Base-by-base conservation (phyloP, 2,888 invertebrate genomes). In the Proisotoma minuta region DNA sequence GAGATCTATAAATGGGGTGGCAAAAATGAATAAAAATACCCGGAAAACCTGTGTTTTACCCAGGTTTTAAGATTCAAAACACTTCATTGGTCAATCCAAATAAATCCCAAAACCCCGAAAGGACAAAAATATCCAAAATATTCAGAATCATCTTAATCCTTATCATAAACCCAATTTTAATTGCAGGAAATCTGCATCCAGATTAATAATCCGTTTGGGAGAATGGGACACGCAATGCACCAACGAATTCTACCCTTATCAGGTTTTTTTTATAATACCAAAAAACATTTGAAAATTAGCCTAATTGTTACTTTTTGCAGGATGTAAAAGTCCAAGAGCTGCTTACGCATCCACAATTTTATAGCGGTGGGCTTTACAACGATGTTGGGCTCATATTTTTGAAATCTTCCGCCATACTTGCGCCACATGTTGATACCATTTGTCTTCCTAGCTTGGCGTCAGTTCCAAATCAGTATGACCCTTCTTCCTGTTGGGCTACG, bases 181-280 rank as follows among this genome's bases (percentile, higher is more conserved):
- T 8, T 24, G 26, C 50, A 68, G 73, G 48, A 70, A 71, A 62
- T 63, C 67, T 26, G 66, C 71, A 43, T 76, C 43, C 0, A 74
- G 75, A 0, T 75, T 88, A 53, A 81, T 80, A 71, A 79, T 87
- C 2, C 81, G 90, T 0, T 85, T 87, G 0, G 90, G 90, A 0
- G 90, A 90, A 78, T 91, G 90, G 89, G 89, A 90, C 77, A 87
- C 89, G 0, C 87, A 87, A 76, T 85, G 85, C 0, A 84, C 82
- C 39, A 82, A 81, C 51, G 90, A 91, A 75, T 80, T 85, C 0
- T 83, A 81, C 63, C 83, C 84, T 0, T 86, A 87, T 76, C 87
- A 89, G 74, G 88, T 90, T 75, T 79, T 86, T 3, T 78, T 12
- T 3, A 5, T 20, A 8, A 27, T 24, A 27, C 28, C 79, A 78